phyloP scores from a whole-genome alignment of 2,888 invertebrate species.

The Orchesellides sinensis region DNA sequence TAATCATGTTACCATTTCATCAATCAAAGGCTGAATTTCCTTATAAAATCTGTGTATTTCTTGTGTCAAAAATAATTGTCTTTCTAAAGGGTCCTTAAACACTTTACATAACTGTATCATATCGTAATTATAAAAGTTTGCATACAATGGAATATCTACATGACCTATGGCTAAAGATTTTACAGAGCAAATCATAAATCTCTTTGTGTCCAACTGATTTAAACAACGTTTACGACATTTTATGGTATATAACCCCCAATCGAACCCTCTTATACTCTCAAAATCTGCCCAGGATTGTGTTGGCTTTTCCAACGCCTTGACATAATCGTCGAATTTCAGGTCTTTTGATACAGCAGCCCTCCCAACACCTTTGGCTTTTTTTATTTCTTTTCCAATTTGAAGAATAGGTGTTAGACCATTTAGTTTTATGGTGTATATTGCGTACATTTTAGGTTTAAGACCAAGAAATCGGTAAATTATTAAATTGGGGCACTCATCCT shows the following conservation, averaged over 20 bases:
- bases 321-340: conserved; percentile 27
- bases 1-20: too few relatives aligned
- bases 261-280: neutral
- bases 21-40: too few relatives aligned
- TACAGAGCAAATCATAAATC: neutral
- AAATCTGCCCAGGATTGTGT: conserved; percentile 4
- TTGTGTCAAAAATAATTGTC: neutral
- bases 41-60: neutral
- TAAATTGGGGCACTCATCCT: conserved; percentile 30
- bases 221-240: neutral
- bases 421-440: too few relatives aligned
- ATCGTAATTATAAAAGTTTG: neutral
- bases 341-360: conserved; percentile 24
- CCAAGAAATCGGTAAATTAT: neutral
- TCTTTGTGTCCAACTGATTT: neutral
- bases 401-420: neutral
- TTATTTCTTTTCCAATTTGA: conserved; percentile 1
- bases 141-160: neutral
- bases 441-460: neutral
- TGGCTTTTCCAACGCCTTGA: neutral
- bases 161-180: neutral
- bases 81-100: too few relatives aligned
- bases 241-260: neutral
- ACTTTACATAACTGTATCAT: too few relatives aligned
- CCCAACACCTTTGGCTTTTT: conserved; percentile 57